Evolutionary conservation across 2,113 vertebrate genomes (phyloP), one percentile per base, ranked within the genome.

Genomic region (Nothocercus julius): DNA sequence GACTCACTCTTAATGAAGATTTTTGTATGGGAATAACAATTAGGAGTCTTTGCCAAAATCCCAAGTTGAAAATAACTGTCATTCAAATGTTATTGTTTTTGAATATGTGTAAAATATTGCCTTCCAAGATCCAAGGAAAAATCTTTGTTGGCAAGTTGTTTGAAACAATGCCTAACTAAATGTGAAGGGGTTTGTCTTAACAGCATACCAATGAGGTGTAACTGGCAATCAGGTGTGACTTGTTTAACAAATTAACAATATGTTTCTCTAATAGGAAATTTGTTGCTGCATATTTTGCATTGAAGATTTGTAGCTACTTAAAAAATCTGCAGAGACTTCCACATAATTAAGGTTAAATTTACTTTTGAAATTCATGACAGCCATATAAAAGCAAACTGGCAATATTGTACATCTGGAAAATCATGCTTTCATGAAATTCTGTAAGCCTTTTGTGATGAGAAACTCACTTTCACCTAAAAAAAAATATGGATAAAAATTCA

Each of bases 221-320:
- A 82, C 74, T 90, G 82, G 91, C 74, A 96, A 77, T 96, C 94
- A 95, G 86, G 70, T 91, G 90, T 95, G 90, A 94, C 74, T 96
- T 95, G 95, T 95, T 97, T 96, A 95, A 96, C 95, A 96, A 97
- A 97, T 95, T 95, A 95, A 92, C 53, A 69, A 89, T 95, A 95
- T 96, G 96, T 95, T 95, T 95, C 95, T 88, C 82, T 96, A 96
- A 95, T 90, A 93, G 45, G 64, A 95, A 91, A 92, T 95, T 88
- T 92, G 93, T 81, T 95, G 47, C 91, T 91, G 79, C 92, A 63
- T 85, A 91, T 79, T 93, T 81, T 91, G 80, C 24, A 81, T 15
- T 80, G 75, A 94, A 92, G 72, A 96, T 77, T 75, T 74, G 77
- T 30, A 90, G 79, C 87, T 92, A 93, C 81, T 92, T 96, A 89